Evolutionary conservation across 2,797 vertebrate species (phyloP), one percentile per base, ranked within the genome.

Genomic region (Phaenicophaeus curvirostris): DNA sequence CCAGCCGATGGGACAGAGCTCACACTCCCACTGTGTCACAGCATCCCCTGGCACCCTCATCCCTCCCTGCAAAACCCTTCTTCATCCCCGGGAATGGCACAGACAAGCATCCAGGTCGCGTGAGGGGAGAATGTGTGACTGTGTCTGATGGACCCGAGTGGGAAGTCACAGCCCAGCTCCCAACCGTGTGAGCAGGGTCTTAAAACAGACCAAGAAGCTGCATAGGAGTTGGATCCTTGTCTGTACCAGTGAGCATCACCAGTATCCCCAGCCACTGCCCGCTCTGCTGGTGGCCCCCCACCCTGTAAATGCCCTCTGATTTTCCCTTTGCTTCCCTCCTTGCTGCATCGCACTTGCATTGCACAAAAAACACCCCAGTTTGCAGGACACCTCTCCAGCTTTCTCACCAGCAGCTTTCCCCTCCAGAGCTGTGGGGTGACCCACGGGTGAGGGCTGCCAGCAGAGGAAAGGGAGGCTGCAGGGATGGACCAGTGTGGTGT

Each of bases 331-430:
- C 19, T 37, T n/a, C 54, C 63, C 41, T 67, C 46, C 58, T 57
- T 4, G 5, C 71, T 39, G 37, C 1, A 0, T 21, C 18, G 4
- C 13, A 15, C 15, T 57, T 28, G 59, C 4, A 0, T 13, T 13
- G 25, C 31, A 4, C 2, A 6, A n/a, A 72, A 37, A 11, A 15
- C 53, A 13, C n/a, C 13, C 14, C 55, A 15, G 18, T 37, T 31
- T 35, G 15, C 75, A 54, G 71, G 69, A 61, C 15, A 10, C 10
- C n/a, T 27, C 69, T 61, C 48, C 67, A 53, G 54, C 11, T 35
- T 67, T 42, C n/a, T 30, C 24, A 15, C 54, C 66, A 61, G 62
- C 75, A 75, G 58, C 44, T 13, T 14, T 55, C 28, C 18, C 19
- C 68, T 15, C 30, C 37, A 19, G 62, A 75, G 68, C 68, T 11